Conservation (phyloP, 2,888 invertebrate genomes). For the Leucozona laternaria region DNA sequence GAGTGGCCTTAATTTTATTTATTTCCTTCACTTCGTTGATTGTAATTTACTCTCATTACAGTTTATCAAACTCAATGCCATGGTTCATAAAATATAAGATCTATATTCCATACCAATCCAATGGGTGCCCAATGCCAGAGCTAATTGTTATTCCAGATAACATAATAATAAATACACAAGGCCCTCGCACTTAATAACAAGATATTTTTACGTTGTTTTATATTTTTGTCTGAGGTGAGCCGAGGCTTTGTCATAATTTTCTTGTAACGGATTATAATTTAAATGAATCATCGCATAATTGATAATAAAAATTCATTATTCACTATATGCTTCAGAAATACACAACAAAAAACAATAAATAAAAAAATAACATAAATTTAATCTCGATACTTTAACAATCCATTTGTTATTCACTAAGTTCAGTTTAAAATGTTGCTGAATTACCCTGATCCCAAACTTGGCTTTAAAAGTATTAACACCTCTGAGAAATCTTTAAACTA, state of each 20-base stretch:
- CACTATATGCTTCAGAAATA: not conserved
- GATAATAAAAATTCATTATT: not conserved
- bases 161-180: not conserved
- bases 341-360: too few relatives aligned
- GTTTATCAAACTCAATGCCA: constrained; percentile 21
- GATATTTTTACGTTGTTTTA: not conserved
- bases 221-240: not conserved
- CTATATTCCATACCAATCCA: too few relatives aligned
- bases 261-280: not conserved
- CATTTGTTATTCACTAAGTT: too few relatives aligned
- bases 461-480: too few relatives aligned
- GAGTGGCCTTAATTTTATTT: not conserved
- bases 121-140: not conserved
- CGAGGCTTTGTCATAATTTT: not conserved
- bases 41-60: constrained; percentile 9
- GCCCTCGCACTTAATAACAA: not conserved
- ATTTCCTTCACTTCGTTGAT: constrained; percentile 24
- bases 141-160: not conserved
- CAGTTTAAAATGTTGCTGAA: too few relatives aligned
- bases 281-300: not conserved
- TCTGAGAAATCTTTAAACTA: too few relatives aligned
- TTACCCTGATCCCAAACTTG: too few relatives aligned
- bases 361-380: too few relatives aligned
- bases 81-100: constrained; percentile 25
- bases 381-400: too few relatives aligned